phyloP scores from a whole-genome alignment of 1,140 invertebrate species.

The Reticulitermes speratus region DNA sequence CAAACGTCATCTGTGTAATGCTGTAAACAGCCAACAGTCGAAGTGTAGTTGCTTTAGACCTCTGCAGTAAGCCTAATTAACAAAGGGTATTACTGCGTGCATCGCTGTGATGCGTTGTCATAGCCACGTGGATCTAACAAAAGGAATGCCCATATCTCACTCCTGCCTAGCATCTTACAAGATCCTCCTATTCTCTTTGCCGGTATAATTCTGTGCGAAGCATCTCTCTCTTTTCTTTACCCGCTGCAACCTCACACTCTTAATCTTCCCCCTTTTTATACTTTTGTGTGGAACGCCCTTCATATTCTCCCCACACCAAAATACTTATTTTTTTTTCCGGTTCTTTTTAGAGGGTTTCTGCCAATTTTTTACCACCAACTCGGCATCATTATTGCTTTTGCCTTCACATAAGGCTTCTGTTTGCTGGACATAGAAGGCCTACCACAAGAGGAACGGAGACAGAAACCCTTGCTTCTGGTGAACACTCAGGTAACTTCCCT shows the following conservation, averaged over 20 bases:
- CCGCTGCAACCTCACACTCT: neutral
- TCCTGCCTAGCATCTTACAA: neutral
- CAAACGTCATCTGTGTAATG: too few species aligned
- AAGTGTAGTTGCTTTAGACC: too few species aligned
- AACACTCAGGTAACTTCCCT: neutral
- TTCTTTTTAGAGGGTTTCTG: conserved; percentile 5
- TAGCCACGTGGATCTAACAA: neutral
- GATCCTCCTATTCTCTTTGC: neutral
- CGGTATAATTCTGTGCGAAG: neutral
- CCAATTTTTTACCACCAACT: neutral
- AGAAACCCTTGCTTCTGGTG: neutral
- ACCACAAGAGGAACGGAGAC: neutral
- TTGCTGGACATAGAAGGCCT: neutral
- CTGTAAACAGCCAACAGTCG: too few species aligned
- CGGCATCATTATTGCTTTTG: neutral
- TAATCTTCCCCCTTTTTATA: neutral
- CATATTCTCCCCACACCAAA: neutral
- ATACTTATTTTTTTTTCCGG: neutral
- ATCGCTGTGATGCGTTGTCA: neutral
- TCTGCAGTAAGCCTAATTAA: neutral
- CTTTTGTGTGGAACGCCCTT: neutral
- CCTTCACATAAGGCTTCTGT: neutral
- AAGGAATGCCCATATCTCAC: neutral
- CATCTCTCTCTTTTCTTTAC: neutral
- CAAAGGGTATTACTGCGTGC: neutral